Evolutionary conservation across 2,888 invertebrate species (phyloP).

Genomic region (Calameuta idolon): DNA sequence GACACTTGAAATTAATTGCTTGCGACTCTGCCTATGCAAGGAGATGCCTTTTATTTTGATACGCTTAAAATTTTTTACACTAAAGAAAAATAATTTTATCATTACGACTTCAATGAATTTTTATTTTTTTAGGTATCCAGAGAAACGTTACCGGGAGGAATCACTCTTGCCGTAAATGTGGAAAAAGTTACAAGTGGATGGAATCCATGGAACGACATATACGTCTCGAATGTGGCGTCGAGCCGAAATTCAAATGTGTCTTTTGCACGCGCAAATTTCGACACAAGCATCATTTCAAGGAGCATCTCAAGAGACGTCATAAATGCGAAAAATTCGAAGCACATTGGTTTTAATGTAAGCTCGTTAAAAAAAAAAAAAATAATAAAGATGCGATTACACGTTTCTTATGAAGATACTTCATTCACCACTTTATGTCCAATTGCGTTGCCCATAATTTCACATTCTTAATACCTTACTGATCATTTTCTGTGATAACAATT

Average conservation of each 20-base stretch:
- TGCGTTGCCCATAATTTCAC: no score
- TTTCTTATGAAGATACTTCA: no score
- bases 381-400: no score
- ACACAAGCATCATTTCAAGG: conserved; percentile 56
- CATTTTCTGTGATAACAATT: no score
- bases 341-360: conserved; percentile 1
- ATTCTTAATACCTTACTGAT: no score
- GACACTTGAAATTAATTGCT: no score
- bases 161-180: conserved; percentile 50
- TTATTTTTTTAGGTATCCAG: conserved; percentile 16
- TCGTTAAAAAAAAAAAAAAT: no score
- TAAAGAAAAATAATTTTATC: neutral
- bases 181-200: conserved; percentile 56
- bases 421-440: no score
- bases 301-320: conserved; percentile 37
- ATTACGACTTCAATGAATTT: conserved; percentile 13
- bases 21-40: neutral
- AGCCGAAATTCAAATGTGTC: conserved; percentile 59
- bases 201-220: conserved; percentile 52
- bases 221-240: conserved; percentile 57
- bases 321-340: conserved; percentile 3
- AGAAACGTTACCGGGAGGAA: neutral
- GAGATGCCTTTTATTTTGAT: no score
- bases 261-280: conserved; percentile 57
- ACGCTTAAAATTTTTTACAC: no score